Evolutionary conservation across 2,888 invertebrate genomes (phyloP).

Genomic region (Ochlodes sylvanus): DNA sequence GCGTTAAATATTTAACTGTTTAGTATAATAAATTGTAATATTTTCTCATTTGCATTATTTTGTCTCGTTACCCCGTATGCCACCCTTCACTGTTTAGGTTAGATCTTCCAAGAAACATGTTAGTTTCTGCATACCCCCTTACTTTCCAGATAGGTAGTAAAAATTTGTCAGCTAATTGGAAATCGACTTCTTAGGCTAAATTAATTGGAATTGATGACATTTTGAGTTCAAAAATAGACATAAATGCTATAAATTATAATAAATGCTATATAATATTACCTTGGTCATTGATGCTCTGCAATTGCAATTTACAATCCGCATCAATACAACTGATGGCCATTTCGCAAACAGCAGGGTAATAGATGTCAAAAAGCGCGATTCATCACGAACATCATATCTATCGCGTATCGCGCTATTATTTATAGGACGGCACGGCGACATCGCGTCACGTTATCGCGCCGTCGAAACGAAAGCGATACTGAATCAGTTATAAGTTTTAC

Average conservation of each 20-base stretch:
- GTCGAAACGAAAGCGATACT: neutral
- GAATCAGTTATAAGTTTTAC: neutral
- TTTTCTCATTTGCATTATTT: too few relatives aligned
- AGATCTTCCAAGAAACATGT: too few relatives aligned
- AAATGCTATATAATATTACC: neutral
- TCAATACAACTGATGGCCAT: neutral
- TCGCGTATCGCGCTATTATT: constrained; percentile 9
- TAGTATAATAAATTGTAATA: too few relatives aligned
- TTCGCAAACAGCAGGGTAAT: constrained; percentile 7
- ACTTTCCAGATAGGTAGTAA: too few relatives aligned
- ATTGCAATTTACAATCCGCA: neutral
- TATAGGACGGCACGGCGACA: constrained; percentile 4
- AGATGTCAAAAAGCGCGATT: constrained; percentile 11
- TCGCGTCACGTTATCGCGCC: neutral
- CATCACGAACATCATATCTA: neutral
- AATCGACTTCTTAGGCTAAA: too few relatives aligned
- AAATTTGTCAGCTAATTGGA: too few relatives aligned
- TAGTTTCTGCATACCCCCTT: too few relatives aligned
- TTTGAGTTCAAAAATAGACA: neutral
- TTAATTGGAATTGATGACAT: too few relatives aligned
- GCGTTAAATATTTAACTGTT: too few relatives aligned
- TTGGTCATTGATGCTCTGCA: neutral
- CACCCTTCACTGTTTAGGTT: too few relatives aligned
- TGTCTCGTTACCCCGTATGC: too few relatives aligned
- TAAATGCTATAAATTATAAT: neutral